Conservation (phyloP, 2,797 vertebrate genomes). For the Spea hammondii region DNA sequence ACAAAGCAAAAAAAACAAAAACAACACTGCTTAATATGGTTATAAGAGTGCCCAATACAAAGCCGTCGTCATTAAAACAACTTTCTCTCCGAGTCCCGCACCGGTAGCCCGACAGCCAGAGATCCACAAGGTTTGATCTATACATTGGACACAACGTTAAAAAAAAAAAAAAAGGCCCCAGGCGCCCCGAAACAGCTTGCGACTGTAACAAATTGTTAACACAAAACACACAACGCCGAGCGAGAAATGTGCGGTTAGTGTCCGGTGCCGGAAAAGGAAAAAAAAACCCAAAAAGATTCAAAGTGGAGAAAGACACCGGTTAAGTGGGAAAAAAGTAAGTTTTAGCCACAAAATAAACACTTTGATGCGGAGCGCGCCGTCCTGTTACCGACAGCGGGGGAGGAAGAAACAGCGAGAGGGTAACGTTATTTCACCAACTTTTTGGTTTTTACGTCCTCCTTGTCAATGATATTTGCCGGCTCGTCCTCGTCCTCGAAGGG, state of each 20-base stretch:
- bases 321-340: conserved; percentile 4
- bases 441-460: conserved; percentile 89
- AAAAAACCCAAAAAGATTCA: background rate
- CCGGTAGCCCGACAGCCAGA: no score
- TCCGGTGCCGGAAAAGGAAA: conserved; percentile 40
- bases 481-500: conserved; percentile 92
- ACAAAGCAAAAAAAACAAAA: no score
- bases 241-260: conserved; percentile 56
- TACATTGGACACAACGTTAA: background rate
- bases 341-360: background rate
- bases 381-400: background rate
- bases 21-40: no score
- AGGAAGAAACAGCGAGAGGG: conserved; percentile 44
- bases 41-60: no score
- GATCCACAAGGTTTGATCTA: no score
- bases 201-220: conserved; percentile 1
- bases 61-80: no score
- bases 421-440: conserved; percentile 89
- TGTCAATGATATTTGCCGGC: conserved; percentile 83
- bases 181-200: background rate
- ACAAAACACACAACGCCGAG: conserved; percentile 43
- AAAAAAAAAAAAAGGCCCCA: background rate
- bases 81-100: no score
- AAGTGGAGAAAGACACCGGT: conserved; percentile 49
- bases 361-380: background rate